These are phyloP conservation scores for Cyrtorhinus lividipennis DNA, from an alignment of 1,140 invertebrate species.

Conservation along the genomic window DNA sequence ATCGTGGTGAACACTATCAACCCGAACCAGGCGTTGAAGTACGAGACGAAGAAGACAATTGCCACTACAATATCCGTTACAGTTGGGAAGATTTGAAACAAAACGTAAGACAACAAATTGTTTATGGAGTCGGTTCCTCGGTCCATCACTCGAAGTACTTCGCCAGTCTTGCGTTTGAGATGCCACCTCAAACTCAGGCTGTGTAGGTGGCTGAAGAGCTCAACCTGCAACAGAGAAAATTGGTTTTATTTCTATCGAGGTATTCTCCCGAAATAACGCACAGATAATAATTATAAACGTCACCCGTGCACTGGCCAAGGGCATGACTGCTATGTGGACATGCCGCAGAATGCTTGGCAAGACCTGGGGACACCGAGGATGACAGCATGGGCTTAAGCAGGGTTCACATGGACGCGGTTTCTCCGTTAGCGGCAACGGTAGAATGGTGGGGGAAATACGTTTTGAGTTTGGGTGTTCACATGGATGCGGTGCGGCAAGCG, in stretches of 20 bases:
- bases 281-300: background rate
- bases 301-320: too few relatives aligned
- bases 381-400: background rate
- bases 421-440: too few relatives aligned
- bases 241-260: too few relatives aligned
- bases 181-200: conserved; percentile 78
- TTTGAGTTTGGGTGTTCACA: too few relatives aligned
- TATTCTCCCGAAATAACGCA: too few relatives aligned
- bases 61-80: conserved; percentile 88
- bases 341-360: background rate
- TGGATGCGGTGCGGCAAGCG: too few relatives aligned
- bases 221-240: conserved; percentile 38
- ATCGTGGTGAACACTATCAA: conserved; percentile 87
- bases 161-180: conserved; percentile 81
- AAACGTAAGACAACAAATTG: conserved; percentile 74
- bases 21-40: conserved; percentile 88
- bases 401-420: too few relatives aligned
- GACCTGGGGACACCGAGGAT: background rate
- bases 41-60: conserved; percentile 69
- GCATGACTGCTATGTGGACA: too few relatives aligned
- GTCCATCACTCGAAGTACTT: conserved; percentile 88
- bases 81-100: conserved; percentile 80
- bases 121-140: conserved; percentile 89
- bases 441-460: too few relatives aligned
- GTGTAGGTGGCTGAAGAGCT: conserved; percentile 75